Conservation (phyloP, 2,113 vertebrate species). For the Chrysochloris asiatica region DNA sequence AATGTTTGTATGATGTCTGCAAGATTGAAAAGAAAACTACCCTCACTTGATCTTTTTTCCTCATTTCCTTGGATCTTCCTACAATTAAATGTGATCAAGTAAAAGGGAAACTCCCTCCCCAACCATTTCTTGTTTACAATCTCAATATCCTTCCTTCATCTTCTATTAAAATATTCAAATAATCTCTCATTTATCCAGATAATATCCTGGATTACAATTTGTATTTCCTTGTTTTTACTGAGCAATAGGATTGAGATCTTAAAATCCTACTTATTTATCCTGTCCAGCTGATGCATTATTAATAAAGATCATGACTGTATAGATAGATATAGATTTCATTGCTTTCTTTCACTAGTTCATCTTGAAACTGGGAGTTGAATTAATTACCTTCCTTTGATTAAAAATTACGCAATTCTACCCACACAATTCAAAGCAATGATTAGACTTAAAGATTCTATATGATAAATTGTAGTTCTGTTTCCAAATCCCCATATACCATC, state of each 20-base stretch:
- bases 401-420: not conserved
- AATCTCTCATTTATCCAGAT: conserved; percentile 24
- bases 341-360: conserved; percentile 30
- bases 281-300: not conserved
- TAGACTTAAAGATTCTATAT: conserved; percentile 1
- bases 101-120: not conserved
- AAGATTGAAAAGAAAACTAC: not conserved
- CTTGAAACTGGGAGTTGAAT: not conserved
- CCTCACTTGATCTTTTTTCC: not conserved
- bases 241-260: not conserved
- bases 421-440: conserved; percentile 49
- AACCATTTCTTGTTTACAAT: not conserved
- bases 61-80: not conserved
- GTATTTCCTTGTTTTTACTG: conserved; percentile 37
- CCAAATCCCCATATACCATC: conserved; percentile 34
- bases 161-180: conserved; percentile 9
- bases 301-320: conserved; percentile 41
- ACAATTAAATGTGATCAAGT: not conserved
- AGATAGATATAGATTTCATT: conserved; percentile 28
- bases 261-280: conserved; percentile 27
- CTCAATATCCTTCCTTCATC: not conserved
- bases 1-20: not conserved
- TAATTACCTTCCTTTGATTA: conserved; percentile 4
- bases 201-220: conserved; percentile 49
- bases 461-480: conserved; percentile 59